phyloP scores from a whole-genome alignment of 2,113 vertebrate genomes.

The Rhinoderma darwinii region DNA sequence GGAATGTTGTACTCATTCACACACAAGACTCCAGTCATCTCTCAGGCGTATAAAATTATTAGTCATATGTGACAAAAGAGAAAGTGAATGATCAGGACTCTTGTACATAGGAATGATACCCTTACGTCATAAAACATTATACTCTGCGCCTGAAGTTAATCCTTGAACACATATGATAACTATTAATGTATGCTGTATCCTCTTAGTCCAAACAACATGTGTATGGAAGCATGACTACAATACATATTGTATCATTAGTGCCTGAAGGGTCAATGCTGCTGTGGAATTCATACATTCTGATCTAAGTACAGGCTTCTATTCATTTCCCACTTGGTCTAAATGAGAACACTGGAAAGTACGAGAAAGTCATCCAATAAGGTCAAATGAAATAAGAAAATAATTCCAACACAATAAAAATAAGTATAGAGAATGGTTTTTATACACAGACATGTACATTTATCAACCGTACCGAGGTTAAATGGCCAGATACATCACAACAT shows the following conservation, averaged over 20 bases:
- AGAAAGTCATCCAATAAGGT: background rate
- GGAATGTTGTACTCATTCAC: slow-evolving; percentile 24
- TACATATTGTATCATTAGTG: slow-evolving; percentile 7
- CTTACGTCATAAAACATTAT: background rate
- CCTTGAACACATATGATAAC: background rate
- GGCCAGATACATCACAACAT: too few species aligned
- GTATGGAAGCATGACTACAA: background rate
- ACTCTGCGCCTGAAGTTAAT: background rate
- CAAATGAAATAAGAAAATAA: slow-evolving; percentile 4
- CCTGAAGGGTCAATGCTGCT: background rate
- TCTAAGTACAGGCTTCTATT: background rate
- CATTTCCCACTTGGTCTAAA: background rate
- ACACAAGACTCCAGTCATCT: background rate
- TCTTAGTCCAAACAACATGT: background rate
- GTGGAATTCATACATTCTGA: background rate
- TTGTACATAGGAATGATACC: background rate
- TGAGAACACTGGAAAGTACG: background rate
- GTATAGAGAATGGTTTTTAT: background rate
- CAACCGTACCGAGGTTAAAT: too few species aligned
- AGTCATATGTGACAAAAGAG: slow-evolving; percentile 22
- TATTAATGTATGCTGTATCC: background rate
- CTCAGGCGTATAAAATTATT: background rate
- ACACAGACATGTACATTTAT: background rate
- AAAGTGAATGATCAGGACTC: background rate
- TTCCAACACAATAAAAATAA: background rate